Evolutionary conservation across 1,140 invertebrate genomes (phyloP).

Genomic region (Eufriesea mexicana): DNA sequence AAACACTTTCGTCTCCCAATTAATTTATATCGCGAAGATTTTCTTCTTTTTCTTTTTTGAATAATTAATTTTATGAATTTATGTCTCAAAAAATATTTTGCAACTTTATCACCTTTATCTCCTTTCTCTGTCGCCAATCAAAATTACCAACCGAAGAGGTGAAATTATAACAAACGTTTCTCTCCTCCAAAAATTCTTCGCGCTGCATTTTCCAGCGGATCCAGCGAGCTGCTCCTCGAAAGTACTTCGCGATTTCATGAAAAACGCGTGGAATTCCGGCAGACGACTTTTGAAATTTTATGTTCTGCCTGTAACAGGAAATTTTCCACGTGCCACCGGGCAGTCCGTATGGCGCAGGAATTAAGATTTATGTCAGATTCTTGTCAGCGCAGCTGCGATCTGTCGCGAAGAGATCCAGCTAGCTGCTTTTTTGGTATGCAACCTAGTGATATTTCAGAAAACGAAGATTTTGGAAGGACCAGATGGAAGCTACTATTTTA

Average conservation of each 20-base stretch:
- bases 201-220: neutral
- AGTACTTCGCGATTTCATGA: neutral
- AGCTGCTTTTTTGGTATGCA: neutral
- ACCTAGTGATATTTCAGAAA: too few relatives aligned
- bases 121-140: neutral
- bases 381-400: conserved; percentile 12
- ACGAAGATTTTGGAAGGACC: too few relatives aligned
- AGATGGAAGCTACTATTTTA: too few relatives aligned
- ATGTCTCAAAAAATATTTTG: too few relatives aligned
- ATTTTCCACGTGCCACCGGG: conserved; percentile 36
- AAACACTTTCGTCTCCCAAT: too few relatives aligned
- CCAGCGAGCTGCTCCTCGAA: neutral
- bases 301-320: conserved; percentile 23
- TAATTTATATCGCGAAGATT: too few relatives aligned
- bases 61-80: too few relatives aligned
- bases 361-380: conserved; percentile 36
- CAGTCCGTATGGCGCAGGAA: conserved; percentile 3
- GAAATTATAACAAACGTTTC: neutral
- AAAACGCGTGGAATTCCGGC: conserved; percentile 10
- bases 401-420: neutral
- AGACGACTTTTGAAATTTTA: conserved; percentile 29
- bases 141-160: neutral
- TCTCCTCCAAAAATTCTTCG: neutral
- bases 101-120: neutral
- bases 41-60: too few relatives aligned